Base-by-base conservation (phyloP, 2,113 vertebrate genomes). In the Odontesthes bonariensis region DNA sequence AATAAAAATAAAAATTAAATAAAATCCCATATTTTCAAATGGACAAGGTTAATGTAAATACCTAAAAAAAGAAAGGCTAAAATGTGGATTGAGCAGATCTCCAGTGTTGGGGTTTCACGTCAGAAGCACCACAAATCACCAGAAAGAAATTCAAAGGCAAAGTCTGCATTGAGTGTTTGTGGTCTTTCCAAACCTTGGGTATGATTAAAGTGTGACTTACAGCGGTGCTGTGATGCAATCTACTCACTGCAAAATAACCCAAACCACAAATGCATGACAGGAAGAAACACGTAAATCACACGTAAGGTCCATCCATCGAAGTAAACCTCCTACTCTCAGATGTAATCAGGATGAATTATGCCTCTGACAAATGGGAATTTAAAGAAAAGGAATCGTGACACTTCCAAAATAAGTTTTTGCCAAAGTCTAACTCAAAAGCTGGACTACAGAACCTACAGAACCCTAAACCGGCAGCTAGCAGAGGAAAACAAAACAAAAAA, bases 101-200 rank as follows among this genome's bases (percentile, higher is more conserved):
- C 32, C 14, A 44, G 20, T 38, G 31, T 19, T 78, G 12, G 55
- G 35, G 49, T 54, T 70, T 79, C 2, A 69, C 12, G 32, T 74
- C 23, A 61, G 17, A 49, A 61, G 53, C 83, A 74, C 71, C 57
- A 14, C 20, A 74, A 76, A 63, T 67, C 1, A 60, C 19, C 4
- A 56, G 55, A 22, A 65, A 27, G 3, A 27, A 27, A 74, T 59
- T 66, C 20, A 73, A 88, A 86, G 73, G 69, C 63, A 81, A 81
- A 53, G 0, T 62, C n/a, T 70, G 75, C 17, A 55, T 53, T 19
- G 4, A 27, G 35, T 27, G 23, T 38, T 13, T 51, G 17, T 35
- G 31, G 68, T 49, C 42, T 35, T 12, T 17, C 4, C 16, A 46
- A 57, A 33, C 0, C 0, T 23, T 68, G 19, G 22, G 16, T 53